These are phyloP conservation scores for Tamias sibiricus DNA, from an alignment of 2,113 vertebrate genomes.

Conservation along the genomic window DNA sequence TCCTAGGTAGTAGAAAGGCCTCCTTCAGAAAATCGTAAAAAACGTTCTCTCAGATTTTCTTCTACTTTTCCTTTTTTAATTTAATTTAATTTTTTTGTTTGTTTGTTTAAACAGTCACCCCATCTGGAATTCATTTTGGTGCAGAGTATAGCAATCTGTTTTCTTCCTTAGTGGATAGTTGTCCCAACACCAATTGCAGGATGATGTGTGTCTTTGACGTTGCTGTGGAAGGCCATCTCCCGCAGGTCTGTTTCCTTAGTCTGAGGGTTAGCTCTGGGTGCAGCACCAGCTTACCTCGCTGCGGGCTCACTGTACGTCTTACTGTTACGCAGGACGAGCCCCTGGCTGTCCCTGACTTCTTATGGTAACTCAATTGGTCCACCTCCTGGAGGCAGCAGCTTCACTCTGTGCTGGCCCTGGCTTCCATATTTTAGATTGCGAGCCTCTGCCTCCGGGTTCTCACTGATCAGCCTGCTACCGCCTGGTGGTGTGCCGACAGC, in stretches of 20 bases:
- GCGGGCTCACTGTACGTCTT: background rate
- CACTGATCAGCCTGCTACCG: background rate
- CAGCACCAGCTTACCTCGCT: background rate
- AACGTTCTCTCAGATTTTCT: background rate
- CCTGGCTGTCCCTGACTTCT: background rate
- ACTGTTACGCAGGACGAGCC: background rate
- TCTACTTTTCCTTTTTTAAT: background rate
- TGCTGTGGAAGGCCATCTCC: no score
- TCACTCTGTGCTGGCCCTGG: background rate
- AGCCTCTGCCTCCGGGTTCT: background rate
- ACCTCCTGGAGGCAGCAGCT: background rate
- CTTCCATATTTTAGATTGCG: background rate
- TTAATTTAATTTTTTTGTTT: no score
- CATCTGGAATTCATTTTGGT: background rate
- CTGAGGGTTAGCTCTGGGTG: background rate
- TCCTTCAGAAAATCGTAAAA: slow-evolving; percentile 20
- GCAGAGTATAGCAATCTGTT: background rate
- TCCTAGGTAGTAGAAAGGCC: background rate
- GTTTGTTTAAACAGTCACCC: background rate
- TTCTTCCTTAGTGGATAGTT: background rate
- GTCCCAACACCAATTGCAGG: background rate
- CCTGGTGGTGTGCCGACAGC: background rate
- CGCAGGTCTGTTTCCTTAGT: background rate
- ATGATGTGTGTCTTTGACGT: background rate
- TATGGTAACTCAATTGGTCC: background rate